A percentile compares a stretch with the other conserved stretches of the same genome.
phyloP scores from a whole-genome alignment of 2,888 invertebrate genomes.

The Drosophila borborema region DNA sequence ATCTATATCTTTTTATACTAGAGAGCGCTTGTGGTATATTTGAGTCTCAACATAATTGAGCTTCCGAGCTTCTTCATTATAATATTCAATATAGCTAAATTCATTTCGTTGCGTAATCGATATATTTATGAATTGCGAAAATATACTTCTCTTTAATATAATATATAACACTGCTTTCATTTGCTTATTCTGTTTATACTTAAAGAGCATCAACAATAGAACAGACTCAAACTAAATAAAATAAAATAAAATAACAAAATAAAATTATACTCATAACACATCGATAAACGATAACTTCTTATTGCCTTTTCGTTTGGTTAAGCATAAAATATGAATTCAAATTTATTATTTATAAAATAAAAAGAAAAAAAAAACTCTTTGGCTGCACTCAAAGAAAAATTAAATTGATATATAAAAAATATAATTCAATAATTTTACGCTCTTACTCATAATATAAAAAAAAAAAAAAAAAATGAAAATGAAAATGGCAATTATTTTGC shows the following conservation, averaged over 20 bases:
- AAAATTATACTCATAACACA: neutral
- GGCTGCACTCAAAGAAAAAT: neutral
- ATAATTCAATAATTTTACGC: neutral
- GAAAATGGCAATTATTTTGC: constrained; percentile 32
- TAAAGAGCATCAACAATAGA: too few species aligned
- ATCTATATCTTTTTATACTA: too few species aligned
- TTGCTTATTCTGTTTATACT: neutral
- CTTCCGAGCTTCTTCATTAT: neutral
- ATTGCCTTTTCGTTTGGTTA: too few species aligned
- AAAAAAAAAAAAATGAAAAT: constrained; percentile 16
- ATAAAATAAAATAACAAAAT: too few species aligned
- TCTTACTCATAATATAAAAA: constrained; percentile 3
- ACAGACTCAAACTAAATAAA: too few species aligned
- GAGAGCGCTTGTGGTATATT: too few species aligned
- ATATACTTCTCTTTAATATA: too few species aligned
- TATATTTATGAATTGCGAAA: neutral
- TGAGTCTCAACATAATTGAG: neutral
- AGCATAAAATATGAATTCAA: too few species aligned
- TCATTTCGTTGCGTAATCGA: neutral
- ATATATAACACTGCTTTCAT: too few species aligned
- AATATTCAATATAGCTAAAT: too few species aligned
- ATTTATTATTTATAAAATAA: neutral
- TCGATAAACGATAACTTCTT: neutral
- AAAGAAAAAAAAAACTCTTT: too few species aligned
- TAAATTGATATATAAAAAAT: neutral